A percentile compares a stretch with the other conserved stretches of the same genome.
Conservation (phyloP, 2,888 invertebrate species). For the Pseudeuparius sepicola region DNA sequence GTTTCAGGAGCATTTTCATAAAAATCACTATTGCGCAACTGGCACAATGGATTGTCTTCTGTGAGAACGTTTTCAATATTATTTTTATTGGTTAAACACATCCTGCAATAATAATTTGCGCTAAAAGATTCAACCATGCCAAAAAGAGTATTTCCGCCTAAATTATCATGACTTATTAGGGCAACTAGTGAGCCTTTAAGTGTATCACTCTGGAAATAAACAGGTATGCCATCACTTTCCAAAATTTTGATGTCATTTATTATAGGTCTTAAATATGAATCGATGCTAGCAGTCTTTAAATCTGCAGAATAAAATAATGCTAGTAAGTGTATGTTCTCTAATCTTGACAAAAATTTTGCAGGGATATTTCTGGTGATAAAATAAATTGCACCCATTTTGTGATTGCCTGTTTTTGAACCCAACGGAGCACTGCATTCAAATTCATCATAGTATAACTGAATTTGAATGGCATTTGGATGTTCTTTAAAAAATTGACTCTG, state of each 20-base stretch:
- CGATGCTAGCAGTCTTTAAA: conserved; percentile 14
- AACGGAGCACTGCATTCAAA: conserved; percentile 19
- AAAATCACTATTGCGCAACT: conserved; percentile 1
- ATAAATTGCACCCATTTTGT: conserved; percentile 21
- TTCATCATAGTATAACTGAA: conserved; percentile 21
- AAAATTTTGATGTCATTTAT: conserved; percentile 17
- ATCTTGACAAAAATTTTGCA: conserved; percentile 8
- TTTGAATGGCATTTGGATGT: conserved; percentile 11
- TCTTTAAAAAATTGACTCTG: conserved; percentile 3
- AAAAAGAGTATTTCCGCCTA: conserved; percentile 20
- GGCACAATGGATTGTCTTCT: background rate
- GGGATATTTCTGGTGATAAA: conserved; percentile 18
- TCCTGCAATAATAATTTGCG: conserved; percentile 15
- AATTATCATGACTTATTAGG: conserved; percentile 21
- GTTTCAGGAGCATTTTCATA: background rate
- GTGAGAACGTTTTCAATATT: background rate
- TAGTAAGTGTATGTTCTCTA: conserved; percentile 18
- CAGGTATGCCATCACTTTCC: conserved; percentile 14
- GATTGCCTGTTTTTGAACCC: conserved; percentile 20
- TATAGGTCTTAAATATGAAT: conserved; percentile 14
- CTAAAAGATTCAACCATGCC: conserved; percentile 24
- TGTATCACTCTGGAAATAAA: conserved; percentile 3
- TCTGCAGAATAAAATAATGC: conserved; percentile 17
- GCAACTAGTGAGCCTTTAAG: conserved; percentile 17
- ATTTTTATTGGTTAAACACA: conserved; percentile 1